Base-by-base conservation (phyloP, 1,140 invertebrate species). In the Nylanderia fulva region DNA sequence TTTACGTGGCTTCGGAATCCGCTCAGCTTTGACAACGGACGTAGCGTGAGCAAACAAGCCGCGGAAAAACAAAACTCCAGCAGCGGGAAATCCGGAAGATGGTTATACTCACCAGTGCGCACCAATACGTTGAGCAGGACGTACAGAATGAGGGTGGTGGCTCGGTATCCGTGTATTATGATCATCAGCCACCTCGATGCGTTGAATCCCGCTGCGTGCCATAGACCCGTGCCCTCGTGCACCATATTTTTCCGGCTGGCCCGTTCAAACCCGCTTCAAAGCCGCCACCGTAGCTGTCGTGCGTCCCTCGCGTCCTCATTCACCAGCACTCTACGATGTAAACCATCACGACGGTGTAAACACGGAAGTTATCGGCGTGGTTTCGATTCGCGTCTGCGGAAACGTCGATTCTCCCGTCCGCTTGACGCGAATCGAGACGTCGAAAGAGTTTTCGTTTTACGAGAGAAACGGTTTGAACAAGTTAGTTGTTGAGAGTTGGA, bases 181-280 rank as follows among this genome's bases (percentile, higher is more conserved):
- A 91, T 91, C 88, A 91, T 91, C 85, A 90, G 87, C 91, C 91
- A 91, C 83, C 87, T 90, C 64, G 89, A 91, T 79, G 87, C 77
- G 74, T 76, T 89, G 87, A 86, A 91, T 88, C 88, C 89, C 71
- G 89, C 84, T 68, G 75, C 86, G 74, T 91, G 85, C 90, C 91
- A 91, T 72, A 90, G 86, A 87, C 88, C 85, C 45, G 89, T 85
- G 82, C 80, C 87, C 90, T 91, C 87, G 90, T 87, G 86, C 74
- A 91, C 90, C 91, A 91, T 91, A 87, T 89, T 91, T 91, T 85
- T 79, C 76, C 24, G 39, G 61, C 76, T 86, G 80, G 86, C 45
- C 69, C 21, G 72, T 87, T 84, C 72, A 85, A 85, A 33, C 54
- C 77, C 56, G 54, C 79, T 85, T 74, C 61, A 64, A 54, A 61